Conservation (phyloP, 2,113 vertebrate species). For the Elachura formosa region DNA sequence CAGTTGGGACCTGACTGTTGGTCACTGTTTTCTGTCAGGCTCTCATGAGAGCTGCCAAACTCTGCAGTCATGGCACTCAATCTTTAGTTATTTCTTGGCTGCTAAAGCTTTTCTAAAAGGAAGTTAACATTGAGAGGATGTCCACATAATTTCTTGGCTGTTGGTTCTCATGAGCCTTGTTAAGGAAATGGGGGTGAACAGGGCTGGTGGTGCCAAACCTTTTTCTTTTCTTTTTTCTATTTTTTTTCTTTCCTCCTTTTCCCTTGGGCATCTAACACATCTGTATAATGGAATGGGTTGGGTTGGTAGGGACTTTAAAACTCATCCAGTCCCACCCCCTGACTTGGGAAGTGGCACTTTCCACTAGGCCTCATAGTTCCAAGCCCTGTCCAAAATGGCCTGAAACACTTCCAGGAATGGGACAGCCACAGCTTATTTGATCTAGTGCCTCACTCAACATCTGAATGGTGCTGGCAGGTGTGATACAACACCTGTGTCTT, state of each 20-base stretch:
- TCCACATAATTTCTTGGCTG: not conserved
- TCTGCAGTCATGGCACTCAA: not conserved
- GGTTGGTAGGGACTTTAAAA: not conserved
- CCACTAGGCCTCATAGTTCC: fast-evolving
- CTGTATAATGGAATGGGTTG: not conserved
- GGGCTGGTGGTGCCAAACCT: not conserved
- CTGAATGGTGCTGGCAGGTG: not conserved
- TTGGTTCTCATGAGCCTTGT: not conserved
- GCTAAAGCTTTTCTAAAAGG: not conserved
- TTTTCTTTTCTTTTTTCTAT: not conserved
- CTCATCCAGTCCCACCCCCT: not conserved
- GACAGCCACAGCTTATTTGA: not conserved
- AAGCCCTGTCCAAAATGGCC: not conserved
- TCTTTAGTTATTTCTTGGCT: not conserved
- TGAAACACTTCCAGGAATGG: not conserved
- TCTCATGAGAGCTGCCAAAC: not conserved
- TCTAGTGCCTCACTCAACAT: not conserved
- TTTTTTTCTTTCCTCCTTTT: not conserved
- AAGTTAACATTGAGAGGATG: not conserved
- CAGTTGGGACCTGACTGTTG: not conserved
- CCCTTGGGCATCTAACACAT: not conserved
- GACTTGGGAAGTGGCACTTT: not conserved
- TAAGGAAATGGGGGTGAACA: not conserved
- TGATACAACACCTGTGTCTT: not conserved
- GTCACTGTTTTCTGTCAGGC: not conserved